Conservation (phyloP, 2,113 vertebrate species). For the Mesoclemmys tuberculata region DNA sequence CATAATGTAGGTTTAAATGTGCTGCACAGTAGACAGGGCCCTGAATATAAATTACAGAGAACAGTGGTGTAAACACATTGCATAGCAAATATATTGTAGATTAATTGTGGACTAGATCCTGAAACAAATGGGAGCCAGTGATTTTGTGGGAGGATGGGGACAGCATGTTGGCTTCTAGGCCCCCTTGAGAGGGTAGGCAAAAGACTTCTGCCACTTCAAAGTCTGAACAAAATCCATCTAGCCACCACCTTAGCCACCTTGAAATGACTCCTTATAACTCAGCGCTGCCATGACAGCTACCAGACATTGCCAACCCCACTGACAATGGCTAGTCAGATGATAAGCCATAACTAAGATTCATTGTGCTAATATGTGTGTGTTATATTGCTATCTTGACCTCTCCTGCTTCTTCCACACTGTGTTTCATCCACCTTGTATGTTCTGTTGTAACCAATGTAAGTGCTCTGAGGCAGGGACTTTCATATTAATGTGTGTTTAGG, state of each 20-base stretch:
- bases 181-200: neutral
- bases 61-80: neutral
- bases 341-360: neutral
- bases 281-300: neutral
- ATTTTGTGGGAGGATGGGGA: neutral
- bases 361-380: neutral
- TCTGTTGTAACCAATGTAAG: neutral
- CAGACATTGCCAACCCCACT: neutral
- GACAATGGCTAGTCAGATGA: neutral
- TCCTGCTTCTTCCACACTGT: neutral
- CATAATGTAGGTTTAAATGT: neutral
- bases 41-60: neutral
- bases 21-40: neutral
- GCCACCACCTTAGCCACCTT: neutral
- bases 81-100: neutral
- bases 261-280: conserved; percentile 7
- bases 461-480: neutral
- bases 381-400: neutral
- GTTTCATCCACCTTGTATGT: neutral
- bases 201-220: neutral
- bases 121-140: neutral
- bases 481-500: neutral
- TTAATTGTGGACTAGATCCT: neutral
- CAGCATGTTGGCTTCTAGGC: neutral
- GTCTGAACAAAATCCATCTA: neutral